Percentiles rank a stretch among this genome's conserved stretches.
Evolutionary conservation across 2,113 vertebrate genomes (phyloP).

Genomic region (Tricholaema leucomelas): DNA sequence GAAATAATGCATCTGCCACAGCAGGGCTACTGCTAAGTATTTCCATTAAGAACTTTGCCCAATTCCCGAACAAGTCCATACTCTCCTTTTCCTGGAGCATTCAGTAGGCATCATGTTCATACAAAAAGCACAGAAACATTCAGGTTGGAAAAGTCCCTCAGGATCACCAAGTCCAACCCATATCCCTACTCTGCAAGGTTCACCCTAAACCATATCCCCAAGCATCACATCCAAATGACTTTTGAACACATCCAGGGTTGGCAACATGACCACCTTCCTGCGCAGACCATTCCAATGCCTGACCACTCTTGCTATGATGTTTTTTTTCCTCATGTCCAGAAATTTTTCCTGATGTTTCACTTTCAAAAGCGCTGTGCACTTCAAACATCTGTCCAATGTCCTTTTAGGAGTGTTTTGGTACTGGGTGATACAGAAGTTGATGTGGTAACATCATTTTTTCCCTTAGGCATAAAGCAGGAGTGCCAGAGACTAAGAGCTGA

Average conservation of each 20-base stretch:
- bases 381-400: slow-evolving; percentile 22
- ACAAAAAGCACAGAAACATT: neutral
- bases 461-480: neutral
- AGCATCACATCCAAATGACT: too few relatives aligned
- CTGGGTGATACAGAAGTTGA: neutral
- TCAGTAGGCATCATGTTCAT: neutral
- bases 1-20: neutral
- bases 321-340: too few relatives aligned
- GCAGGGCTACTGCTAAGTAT: neutral
- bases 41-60: neutral
- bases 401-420: neutral
- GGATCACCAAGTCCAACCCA: too few relatives aligned
- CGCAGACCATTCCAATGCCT: too few relatives aligned
- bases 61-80: neutral
- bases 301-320: too few relatives aligned
- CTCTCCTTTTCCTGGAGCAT: neutral
- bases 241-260: too few relatives aligned
- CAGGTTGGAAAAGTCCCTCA: too few relatives aligned
- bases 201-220: too few relatives aligned
- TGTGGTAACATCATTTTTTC: slow-evolving; percentile 21
- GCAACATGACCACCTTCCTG: too few relatives aligned
- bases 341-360: neutral
- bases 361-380: neutral
- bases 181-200: too few relatives aligned
- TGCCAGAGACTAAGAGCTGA: neutral